Percentiles rank a stretch among this genome's conserved stretches.
phyloP scores from a whole-genome alignment of 2,888 invertebrate genomes.

The Cephus sareptanus region DNA sequence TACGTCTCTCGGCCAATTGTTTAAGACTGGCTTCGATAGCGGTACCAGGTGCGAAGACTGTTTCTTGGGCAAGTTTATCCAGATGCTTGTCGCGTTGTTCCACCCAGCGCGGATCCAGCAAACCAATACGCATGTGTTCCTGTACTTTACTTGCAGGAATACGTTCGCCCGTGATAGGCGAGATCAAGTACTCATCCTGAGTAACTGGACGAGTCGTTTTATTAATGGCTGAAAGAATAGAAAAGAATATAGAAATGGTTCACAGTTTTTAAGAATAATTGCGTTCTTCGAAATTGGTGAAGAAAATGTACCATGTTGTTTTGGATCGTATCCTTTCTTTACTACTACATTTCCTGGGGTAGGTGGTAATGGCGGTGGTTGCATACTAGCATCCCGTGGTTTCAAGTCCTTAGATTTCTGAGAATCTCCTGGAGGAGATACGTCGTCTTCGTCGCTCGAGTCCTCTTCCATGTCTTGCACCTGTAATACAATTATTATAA shows the following conservation, averaged over 20 bases:
- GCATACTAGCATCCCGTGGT: slow-evolving; percentile 64
- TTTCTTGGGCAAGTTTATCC: slow-evolving; percentile 93
- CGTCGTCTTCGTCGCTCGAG: slow-evolving; percentile 76
- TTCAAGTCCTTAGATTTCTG: slow-evolving; percentile 61
- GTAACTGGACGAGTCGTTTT: slow-evolving; percentile 73
- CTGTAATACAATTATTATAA: slow-evolving; percentile 25
- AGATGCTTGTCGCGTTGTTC: slow-evolving; percentile 95
- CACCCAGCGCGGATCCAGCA: slow-evolving; percentile 97
- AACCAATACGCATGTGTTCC: slow-evolving; percentile 96
- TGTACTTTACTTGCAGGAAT: slow-evolving; percentile 97
- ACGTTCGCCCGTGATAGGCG: slow-evolving; percentile 97
- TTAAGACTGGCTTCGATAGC: slow-evolving; percentile 97
- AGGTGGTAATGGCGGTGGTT: slow-evolving; percentile 83
- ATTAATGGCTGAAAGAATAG: slow-evolving; percentile 55
- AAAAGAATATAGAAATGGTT: neutral
- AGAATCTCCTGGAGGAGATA: slow-evolving; percentile 53
- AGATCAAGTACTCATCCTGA: slow-evolving; percentile 92
- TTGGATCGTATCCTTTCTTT: slow-evolving; percentile 96
- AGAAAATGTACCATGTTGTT: slow-evolving; percentile 70
- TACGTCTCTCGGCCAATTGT: slow-evolving; percentile 96
- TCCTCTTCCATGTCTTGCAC: slow-evolving; percentile 95
- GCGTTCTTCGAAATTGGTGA: neutral
- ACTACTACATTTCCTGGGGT: slow-evolving; percentile 93
- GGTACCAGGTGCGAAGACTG: slow-evolving; percentile 80
- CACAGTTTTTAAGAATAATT: neutral